phyloP scores from a whole-genome alignment of 2,888 invertebrate genomes.

The Agrochola litura region DNA sequence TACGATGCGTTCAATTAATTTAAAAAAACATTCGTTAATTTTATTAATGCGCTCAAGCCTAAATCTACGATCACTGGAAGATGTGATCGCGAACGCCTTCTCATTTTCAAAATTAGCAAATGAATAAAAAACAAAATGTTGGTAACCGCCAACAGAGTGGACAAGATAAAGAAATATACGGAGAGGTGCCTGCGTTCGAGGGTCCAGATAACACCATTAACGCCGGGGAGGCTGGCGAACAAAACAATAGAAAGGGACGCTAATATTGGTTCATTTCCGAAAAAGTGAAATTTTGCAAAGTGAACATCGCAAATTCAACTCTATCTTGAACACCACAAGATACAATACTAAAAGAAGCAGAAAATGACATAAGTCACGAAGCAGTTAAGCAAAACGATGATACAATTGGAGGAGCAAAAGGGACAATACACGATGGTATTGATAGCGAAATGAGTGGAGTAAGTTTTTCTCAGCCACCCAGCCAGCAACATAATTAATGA shows the following conservation, averaged over 20 bases:
- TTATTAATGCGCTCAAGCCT: conserved; percentile 87
- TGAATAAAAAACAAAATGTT: conserved; percentile 86
- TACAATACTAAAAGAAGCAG: conserved; percentile 30
- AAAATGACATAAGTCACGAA: conserved; percentile 50
- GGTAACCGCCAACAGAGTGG: conserved; percentile 86
- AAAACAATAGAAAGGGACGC: conserved; percentile 86
- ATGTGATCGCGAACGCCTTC: conserved; percentile 88
- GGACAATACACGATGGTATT: conserved; percentile 84
- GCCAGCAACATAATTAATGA: conserved; percentile 91
- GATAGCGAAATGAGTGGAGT: conserved; percentile 90
- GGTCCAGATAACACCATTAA: conserved; percentile 90
- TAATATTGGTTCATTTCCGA: conserved; percentile 61
- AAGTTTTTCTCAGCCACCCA: conserved; percentile 91
- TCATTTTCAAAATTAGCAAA: conserved; percentile 91
- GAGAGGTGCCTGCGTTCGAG: conserved; percentile 89
- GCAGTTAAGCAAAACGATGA: conserved; percentile 51
- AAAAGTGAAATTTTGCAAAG: conserved; percentile 58
- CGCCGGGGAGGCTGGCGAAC: conserved; percentile 86
- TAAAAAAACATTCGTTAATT: conserved; percentile 89
- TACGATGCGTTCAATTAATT: conserved; percentile 88
- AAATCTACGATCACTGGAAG: conserved; percentile 87
- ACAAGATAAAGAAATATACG: conserved; percentile 91
- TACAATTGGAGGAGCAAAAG: conserved; percentile 77
- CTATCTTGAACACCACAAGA: conserved; percentile 43
- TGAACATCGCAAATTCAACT: conserved; percentile 54